These are phyloP conservation scores for Noctua pronuba DNA, from an alignment of 2,888 invertebrate genomes.

Conservation along the genomic window DNA sequence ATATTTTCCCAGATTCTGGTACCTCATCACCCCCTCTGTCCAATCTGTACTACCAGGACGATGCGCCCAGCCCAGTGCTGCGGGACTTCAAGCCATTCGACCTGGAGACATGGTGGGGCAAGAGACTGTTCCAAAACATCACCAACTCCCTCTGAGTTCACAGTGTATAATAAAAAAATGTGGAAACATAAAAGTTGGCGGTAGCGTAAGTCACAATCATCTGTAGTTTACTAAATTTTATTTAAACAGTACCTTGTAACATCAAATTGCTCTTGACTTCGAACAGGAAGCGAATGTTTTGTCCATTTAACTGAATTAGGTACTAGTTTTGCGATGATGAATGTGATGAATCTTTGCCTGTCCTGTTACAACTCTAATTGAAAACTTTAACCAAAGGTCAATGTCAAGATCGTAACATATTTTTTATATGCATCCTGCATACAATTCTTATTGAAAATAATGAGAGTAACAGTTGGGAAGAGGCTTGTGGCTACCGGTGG, in stretches of 20 bases:
- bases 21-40: constrained; percentile 86
- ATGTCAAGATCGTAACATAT: constrained; percentile 6
- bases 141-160: constrained; percentile 93
- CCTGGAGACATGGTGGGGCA: constrained; percentile 97
- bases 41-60: constrained; percentile 93
- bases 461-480: neutral
- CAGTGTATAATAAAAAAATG: constrained; percentile 49
- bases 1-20: constrained; percentile 78
- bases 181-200: constrained; percentile 77
- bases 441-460: constrained; percentile 1
- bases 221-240: constrained; percentile 88
- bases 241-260: constrained; percentile 52
- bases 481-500: neutral
- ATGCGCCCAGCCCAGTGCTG: constrained; percentile 92
- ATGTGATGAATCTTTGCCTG: constrained; percentile 29
- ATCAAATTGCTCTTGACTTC: constrained; percentile 18
- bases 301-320: constrained; percentile 44
- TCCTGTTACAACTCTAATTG: constrained; percentile 37
- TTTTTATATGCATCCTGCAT: neutral
- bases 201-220: constrained; percentile 89
- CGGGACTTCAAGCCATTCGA: constrained; percentile 97
- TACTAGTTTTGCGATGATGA: constrained; percentile 38
- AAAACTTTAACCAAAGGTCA: neutral
- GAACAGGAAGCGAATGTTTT: constrained; percentile 41
- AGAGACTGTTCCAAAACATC: constrained; percentile 95